Conservation (phyloP, 1,140 invertebrate genomes). For the Bombus turneri region DNA sequence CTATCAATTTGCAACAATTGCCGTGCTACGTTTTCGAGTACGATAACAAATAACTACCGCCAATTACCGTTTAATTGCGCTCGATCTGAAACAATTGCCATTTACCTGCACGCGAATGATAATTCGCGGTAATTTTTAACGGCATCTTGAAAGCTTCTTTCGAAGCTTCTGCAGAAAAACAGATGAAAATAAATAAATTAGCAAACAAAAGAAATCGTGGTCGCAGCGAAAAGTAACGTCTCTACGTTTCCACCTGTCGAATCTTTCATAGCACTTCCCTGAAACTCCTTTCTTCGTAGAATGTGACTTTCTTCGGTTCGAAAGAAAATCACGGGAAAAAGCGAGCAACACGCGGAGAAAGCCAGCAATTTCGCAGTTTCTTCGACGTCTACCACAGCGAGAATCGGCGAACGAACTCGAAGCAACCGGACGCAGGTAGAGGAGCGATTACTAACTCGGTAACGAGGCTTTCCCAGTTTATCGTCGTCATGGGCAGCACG, state of each 20-base stretch:
- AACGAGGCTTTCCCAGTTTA: conserved; percentile 1
- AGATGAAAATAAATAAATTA: neutral
- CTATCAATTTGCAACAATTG: neutral
- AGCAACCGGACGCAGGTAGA: neutral
- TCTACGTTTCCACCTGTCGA: neutral
- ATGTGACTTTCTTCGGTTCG: neutral
- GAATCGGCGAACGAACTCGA: too few species aligned
- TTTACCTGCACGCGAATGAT: neutral
- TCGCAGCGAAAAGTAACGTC: too few species aligned
- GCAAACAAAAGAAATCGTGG: too few species aligned
- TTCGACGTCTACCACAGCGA: neutral
- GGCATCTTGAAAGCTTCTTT: neutral
- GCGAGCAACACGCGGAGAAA: neutral
- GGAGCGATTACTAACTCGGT: neutral
- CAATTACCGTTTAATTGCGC: conserved; percentile 14
- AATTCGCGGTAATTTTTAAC: neutral
- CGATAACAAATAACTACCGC: neutral
- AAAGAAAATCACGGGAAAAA: neutral
- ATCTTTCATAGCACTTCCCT: neutral
- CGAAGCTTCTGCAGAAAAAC: too few species aligned
- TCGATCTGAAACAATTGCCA: conserved; percentile 8
- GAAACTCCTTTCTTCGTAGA: neutral
- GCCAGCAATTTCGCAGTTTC: too few species aligned
- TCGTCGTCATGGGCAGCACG: neutral
- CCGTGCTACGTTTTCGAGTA: neutral